A percentile compares a stretch with the other conserved stretches of the same genome.
phyloP scores from a whole-genome alignment of 64 coral and sea anemone species.

The Montipora capricornis region DNA sequence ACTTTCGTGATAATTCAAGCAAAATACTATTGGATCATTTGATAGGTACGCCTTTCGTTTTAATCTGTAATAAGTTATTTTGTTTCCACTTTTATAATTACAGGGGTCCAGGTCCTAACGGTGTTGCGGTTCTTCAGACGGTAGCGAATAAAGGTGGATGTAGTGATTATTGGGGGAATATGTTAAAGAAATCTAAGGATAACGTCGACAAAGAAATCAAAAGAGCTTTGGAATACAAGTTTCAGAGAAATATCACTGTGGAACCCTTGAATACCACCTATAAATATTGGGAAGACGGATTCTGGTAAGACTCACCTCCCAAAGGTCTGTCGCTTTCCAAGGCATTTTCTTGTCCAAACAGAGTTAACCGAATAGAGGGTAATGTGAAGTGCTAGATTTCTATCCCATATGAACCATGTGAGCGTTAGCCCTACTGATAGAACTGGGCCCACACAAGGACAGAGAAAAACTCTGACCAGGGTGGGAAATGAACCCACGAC shows the following conservation, averaged over 20 bases:
- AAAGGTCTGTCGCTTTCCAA: no score
- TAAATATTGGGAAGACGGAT: constrained; percentile 46
- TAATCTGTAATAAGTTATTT: neutral
- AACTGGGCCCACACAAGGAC: no score
- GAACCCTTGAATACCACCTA: constrained; percentile 19
- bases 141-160: constrained; percentile 36
- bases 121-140: neutral
- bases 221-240: constrained; percentile 42
- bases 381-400: no score
- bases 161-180: constrained; percentile 23
- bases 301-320: neutral
- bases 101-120: neutral
- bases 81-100: neutral
- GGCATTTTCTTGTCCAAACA: no score
- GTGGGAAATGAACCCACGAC: no score
- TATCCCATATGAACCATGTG: no score
- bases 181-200: neutral
- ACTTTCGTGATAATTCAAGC: no score
- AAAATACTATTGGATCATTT: no score
- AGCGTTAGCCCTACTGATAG: no score
- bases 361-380: no score
- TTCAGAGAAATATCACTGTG: neutral
- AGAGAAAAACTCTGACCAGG: no score
- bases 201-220: constrained; percentile 6
- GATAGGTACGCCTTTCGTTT: no score